Evolutionary conservation across 2,113 vertebrate species (phyloP).

Genomic region (Pitta sordida): DNA sequence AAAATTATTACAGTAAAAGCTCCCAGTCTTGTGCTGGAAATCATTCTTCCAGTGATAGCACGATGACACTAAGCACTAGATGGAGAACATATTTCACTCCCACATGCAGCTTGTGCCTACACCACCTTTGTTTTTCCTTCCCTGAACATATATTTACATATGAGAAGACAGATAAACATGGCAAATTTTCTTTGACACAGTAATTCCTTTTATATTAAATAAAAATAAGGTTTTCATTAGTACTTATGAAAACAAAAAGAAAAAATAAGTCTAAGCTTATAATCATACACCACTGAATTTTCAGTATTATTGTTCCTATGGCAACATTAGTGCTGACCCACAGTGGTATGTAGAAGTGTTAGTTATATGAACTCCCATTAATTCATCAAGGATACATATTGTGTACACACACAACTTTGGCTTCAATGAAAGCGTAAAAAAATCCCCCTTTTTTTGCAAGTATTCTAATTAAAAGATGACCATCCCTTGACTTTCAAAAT

Average conservation of each 20-base stretch:
- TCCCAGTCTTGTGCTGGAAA: neutral
- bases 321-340: neutral
- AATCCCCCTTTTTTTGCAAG: neutral
- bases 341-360: neutral
- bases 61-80: neutral
- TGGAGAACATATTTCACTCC: constrained; percentile 32
- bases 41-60: neutral
- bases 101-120: neutral
- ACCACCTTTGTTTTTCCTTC: neutral
- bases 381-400: neutral
- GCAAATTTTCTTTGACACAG: neutral
- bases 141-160: neutral
- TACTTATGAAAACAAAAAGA: neutral
- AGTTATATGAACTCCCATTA: neutral
- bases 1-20: neutral
- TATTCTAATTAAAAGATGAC: neutral
- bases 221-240: neutral
- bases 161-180: neutral
- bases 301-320: neutral
- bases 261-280: neutral
- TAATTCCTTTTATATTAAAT: neutral
- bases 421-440: neutral
- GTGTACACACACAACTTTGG: neutral
- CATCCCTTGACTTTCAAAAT: neutral
- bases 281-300: neutral